Conservation (phyloP, 2,113 vertebrate species). For the Rafetus swinhoei region DNA sequence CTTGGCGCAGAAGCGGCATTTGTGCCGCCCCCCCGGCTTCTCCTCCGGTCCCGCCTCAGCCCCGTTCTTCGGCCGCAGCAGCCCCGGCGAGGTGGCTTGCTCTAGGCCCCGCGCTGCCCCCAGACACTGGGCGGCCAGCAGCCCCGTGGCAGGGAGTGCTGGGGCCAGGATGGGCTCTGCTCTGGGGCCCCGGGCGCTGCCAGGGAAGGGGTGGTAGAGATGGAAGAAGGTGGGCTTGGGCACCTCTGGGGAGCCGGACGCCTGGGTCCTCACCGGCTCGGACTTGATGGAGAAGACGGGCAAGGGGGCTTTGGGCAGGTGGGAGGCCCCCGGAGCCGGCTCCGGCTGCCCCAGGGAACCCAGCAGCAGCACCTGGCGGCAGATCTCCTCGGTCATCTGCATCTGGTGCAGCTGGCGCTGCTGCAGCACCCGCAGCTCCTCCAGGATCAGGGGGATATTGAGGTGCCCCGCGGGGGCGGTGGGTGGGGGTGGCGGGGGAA, state of each 20-base stretch:
- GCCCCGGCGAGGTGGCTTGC: slow-evolving; percentile 56
- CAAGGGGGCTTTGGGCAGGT: slow-evolving; percentile 77
- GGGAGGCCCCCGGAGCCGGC: slow-evolving; percentile 32
- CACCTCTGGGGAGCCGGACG: slow-evolving; percentile 41
- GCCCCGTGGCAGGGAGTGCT: slow-evolving; percentile 56
- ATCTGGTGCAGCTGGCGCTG: slow-evolving; percentile 94
- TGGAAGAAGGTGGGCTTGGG: slow-evolving; percentile 77
- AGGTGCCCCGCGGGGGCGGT: slow-evolving; percentile 42
- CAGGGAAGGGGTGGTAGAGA: slow-evolving; percentile 65
- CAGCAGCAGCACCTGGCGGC: slow-evolving; percentile 88
- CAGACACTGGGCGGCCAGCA: slow-evolving; percentile 66
- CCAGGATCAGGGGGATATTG: slow-evolving; percentile 88
- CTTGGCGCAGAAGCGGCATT: slow-evolving; percentile 93
- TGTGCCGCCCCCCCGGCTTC: slow-evolving; percentile 84
- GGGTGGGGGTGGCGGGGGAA: slow-evolving; percentile 55
- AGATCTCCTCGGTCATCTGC: slow-evolving; percentile 95
- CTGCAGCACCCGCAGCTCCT: slow-evolving; percentile 90
- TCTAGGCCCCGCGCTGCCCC: slow-evolving; percentile 68
- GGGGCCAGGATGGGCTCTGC: slow-evolving; percentile 56
- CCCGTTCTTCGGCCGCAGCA: slow-evolving; percentile 72
- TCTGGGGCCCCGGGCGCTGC: slow-evolving; percentile 36
- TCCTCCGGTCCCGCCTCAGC: slow-evolving; percentile 79
- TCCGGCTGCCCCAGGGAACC: slow-evolving; percentile 75
- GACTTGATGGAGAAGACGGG: slow-evolving; percentile 71
- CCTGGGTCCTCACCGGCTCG: slow-evolving; percentile 17